Base-by-base conservation (phyloP, 2,113 vertebrate species). In the Phyllostomus discolor region DNA sequence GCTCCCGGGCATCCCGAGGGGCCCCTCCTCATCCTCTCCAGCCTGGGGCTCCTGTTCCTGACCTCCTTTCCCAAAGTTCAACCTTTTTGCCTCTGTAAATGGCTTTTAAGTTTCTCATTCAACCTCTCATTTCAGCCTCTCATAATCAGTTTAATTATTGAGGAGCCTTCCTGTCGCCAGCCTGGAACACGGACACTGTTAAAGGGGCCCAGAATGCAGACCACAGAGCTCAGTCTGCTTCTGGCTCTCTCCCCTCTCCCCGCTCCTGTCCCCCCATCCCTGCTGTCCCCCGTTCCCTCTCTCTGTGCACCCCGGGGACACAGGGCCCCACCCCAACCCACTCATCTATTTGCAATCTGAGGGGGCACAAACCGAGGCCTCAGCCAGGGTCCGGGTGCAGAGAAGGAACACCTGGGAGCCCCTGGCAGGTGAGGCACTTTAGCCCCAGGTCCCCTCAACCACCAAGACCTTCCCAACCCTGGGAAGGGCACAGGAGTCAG, bases 61-160 rank as follows among this genome's bases (percentile, higher is more conserved):
- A 54, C 86, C 90, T 78, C 95, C 90, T 96, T 92, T 96, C 83
- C 78, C 28, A 4, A 95, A 96, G 90, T 90, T 98, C 98, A 97
- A 89, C 92, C 92, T 95, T 98, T 96, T 95, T 93, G 97, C 97
- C 96, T 98, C 78, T 1, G 91, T 94, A 98, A 98, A 98, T 95
- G 97, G 98, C 97, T 98, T 98, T 97, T 97, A 97, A 97, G 97
- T 98, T 98, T 97, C 97, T 98, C 96, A 62, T 19, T 93, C 95
- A 95, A 97, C 26, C 93, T 97, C 98, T 98, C 97, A 87, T 98
- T 98, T 98, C 97, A 98, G 57, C 57, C 57, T 59, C 57, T 59
- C 57, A 24, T 59, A 59, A 97, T 95, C 96, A 95, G 97, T 98
- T 98, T 98, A 98, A 98, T 98, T 98, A 98, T 97, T 98, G 98